These are phyloP conservation scores for Arrhamphus sclerolepis DNA, from an alignment of 2,797 vertebrate species.

Conservation along the genomic window DNA sequence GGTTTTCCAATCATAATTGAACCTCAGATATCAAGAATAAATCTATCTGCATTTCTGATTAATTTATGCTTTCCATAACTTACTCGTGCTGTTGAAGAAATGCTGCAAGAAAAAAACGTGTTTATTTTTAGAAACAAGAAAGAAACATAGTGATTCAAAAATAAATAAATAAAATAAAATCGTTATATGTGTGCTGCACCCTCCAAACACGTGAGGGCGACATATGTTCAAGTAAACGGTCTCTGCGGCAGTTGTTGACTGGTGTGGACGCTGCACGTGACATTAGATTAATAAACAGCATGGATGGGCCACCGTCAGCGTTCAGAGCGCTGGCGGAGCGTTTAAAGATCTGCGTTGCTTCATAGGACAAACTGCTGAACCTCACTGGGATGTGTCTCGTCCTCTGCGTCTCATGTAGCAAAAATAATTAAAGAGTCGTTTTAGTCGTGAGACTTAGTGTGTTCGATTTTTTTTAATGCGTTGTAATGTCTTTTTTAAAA, in stretches of 20 bases:
- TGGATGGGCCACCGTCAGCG: constrained; percentile 7
- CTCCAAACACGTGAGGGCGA: constrained; percentile 32
- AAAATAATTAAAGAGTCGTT: constrained; percentile 4
- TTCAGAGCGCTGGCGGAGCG: accelerated
- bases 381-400: constrained; percentile 30
- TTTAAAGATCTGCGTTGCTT: constrained; percentile 27
- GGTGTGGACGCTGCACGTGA: background rate
- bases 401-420: background rate
- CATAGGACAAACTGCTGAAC: background rate
- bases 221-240: background rate
- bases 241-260: background rate
- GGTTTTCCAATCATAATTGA: too few relatives aligned
- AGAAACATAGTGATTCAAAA: too few relatives aligned
- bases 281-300: background rate
- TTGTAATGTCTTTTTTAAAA: accelerated
- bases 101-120: too few relatives aligned
- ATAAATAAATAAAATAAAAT: background rate
- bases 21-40: too few relatives aligned
- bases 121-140: too few relatives aligned
- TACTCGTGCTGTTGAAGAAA: too few relatives aligned
- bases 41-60: too few relatives aligned
- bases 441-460: background rate
- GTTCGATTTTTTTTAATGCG: background rate
- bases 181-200: constrained; percentile 25
- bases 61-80: too few relatives aligned